A percentile compares a stretch with the other conserved stretches of the same genome.
Evolutionary conservation across 2,888 invertebrate species (phyloP).

Genomic region (Sesia apiformis): DNA sequence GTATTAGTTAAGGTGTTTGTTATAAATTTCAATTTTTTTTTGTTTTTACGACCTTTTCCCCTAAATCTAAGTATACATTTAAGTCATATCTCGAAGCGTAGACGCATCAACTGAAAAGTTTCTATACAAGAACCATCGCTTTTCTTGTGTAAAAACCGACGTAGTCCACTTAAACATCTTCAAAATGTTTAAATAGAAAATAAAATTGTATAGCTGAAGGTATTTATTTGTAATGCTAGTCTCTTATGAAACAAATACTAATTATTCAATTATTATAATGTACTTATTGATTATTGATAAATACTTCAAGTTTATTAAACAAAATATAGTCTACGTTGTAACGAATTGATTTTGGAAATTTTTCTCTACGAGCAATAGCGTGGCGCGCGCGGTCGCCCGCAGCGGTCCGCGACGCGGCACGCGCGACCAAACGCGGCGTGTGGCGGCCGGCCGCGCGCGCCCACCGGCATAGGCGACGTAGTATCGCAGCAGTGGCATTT

Average conservation of each 20-base stretch:
- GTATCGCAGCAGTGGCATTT: slow-evolving; percentile 71
- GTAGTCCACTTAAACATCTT: slow-evolving; percentile 70
- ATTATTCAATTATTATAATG: slow-evolving; percentile 75
- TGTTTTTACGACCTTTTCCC: slow-evolving; percentile 71
- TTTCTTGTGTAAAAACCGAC: slow-evolving; percentile 57
- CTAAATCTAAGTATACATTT: slow-evolving; percentile 70
- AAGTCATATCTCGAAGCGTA: slow-evolving; percentile 73
- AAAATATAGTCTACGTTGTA: slow-evolving; percentile 71
- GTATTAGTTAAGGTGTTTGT: slow-evolving; percentile 74
- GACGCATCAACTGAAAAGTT: slow-evolving; percentile 59
- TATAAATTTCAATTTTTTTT: slow-evolving; percentile 72
- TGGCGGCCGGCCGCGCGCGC: slow-evolving; percentile 8
- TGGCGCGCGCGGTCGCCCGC: slow-evolving; percentile 15
- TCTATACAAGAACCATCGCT: slow-evolving; percentile 47
- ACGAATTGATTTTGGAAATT: slow-evolving; percentile 69
- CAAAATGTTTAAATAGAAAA: slow-evolving; percentile 70
- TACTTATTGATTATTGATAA: slow-evolving; percentile 74
- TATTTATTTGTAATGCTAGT: slow-evolving; percentile 75
- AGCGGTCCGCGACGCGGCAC: slow-evolving; percentile 1
- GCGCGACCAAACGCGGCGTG: slow-evolving; percentile 1
- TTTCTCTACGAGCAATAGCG: slow-evolving; percentile 65
- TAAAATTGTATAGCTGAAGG: slow-evolving; percentile 73
- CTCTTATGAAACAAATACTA: slow-evolving; percentile 74
- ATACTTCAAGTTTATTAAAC: slow-evolving; percentile 72
- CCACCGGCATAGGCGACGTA: slow-evolving; percentile 56